phyloP scores from a whole-genome alignment of 2,797 vertebrate genomes.

The Anableps anableps region DNA sequence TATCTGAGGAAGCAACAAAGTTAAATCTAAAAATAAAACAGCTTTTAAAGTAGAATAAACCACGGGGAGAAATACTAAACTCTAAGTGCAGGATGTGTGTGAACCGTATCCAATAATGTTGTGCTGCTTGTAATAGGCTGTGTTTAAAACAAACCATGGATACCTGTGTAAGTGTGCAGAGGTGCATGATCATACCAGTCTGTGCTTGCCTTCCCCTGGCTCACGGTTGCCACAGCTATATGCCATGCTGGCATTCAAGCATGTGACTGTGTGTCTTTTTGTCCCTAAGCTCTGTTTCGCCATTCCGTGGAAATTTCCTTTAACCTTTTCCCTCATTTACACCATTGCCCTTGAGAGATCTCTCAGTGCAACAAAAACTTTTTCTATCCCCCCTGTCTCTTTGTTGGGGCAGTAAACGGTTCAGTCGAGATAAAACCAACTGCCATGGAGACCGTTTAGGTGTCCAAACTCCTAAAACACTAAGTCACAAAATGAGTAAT shows the following conservation, averaged over 20 bases:
- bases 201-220: slow-evolving; percentile 48
- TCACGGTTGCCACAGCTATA: slow-evolving; percentile 57
- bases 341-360: slow-evolving; percentile 43
- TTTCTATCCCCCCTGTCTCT: background rate
- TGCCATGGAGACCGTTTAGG: slow-evolving; percentile 26
- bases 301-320: slow-evolving; percentile 63
- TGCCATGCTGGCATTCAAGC: slow-evolving; percentile 27
- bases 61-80: slow-evolving; percentile 22
- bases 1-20: slow-evolving; percentile 44
- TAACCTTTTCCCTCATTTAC: slow-evolving; percentile 59
- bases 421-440: slow-evolving; percentile 42
- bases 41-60: slow-evolving; percentile 44
- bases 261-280: slow-evolving; percentile 10
- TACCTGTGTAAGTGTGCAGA: slow-evolving; percentile 15
- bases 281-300: slow-evolving; percentile 9
- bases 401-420: background rate
- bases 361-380: slow-evolving; percentile 17
- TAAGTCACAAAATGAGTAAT: slow-evolving; percentile 24
- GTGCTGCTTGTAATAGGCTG: slow-evolving; percentile 9
- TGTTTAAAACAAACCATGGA: background rate
- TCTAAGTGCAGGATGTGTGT: slow-evolving; percentile 16
- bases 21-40: slow-evolving; percentile 61
- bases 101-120: slow-evolving; percentile 27
- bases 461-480: slow-evolving; percentile 19
- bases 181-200: slow-evolving; percentile 33